Conservation (phyloP, 1,140 invertebrate species). For the Listronotus bonariensis region DNA sequence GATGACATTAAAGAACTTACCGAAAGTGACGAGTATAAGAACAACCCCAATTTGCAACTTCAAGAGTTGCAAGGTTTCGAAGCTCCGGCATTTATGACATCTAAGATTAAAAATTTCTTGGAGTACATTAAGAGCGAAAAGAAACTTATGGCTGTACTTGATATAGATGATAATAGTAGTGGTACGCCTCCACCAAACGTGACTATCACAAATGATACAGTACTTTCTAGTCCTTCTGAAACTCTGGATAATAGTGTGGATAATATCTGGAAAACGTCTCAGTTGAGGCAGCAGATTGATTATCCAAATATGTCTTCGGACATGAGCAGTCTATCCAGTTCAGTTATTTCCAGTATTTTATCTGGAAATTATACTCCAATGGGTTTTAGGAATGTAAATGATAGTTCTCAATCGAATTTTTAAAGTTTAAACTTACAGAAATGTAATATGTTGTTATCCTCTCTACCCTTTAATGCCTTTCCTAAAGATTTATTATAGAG, state of each 20-base stretch:
- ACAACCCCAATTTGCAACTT: conserved; percentile 67
- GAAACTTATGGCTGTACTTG: conserved; percentile 41
- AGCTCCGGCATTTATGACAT: conserved; percentile 72
- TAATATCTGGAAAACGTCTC: conserved; percentile 48
- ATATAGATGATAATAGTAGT: conserved; percentile 48
- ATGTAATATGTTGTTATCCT: too few relatives aligned
- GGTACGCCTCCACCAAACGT: conserved; percentile 52
- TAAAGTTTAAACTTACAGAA: neutral
- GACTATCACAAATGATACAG: conserved; percentile 44
- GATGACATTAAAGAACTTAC: conserved; percentile 79
- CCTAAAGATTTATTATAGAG: too few relatives aligned
- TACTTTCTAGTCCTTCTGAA: conserved; percentile 50
- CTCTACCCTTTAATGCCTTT: too few relatives aligned
- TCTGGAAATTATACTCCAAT: conserved; percentile 48
- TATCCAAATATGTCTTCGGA: conserved; percentile 53
- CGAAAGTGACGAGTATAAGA: conserved; percentile 72
- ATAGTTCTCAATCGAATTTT: conserved; percentile 44
- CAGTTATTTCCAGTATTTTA: conserved; percentile 50
- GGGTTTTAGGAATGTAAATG: conserved; percentile 34
- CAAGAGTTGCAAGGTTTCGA: conserved; percentile 73
- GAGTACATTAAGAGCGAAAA: conserved; percentile 54
- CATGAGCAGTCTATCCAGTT: conserved; percentile 52
- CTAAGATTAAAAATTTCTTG: conserved; percentile 69
- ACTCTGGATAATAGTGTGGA: conserved; percentile 44
- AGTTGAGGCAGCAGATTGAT: conserved; percentile 44